Percentiles rank a stretch among this genome's conserved stretches.
phyloP scores from a whole-genome alignment of 2,888 invertebrate genomes.

The Pristionchus mayeri region DNA sequence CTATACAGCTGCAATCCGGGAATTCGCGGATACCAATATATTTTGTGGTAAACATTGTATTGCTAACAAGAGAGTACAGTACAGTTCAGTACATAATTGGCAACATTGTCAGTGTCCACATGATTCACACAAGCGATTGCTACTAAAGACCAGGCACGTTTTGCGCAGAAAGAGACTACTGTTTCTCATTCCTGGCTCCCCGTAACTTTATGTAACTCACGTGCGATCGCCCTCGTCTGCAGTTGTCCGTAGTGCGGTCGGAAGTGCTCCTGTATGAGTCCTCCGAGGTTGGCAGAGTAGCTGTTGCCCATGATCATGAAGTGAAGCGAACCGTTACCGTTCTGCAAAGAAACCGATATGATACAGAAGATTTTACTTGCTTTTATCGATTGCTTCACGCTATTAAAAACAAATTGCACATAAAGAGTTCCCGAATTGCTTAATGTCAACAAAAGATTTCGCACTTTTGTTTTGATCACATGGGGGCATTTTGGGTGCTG shows the following conservation, averaged over 20 bases:
- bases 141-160: too few species aligned
- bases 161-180: neutral
- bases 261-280: neutral
- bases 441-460: too few species aligned
- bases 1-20: too few species aligned
- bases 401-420: too few species aligned
- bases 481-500: too few species aligned
- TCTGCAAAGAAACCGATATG: neutral
- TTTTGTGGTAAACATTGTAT: neutral
- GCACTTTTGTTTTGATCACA: too few species aligned
- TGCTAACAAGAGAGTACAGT: neutral
- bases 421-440: too few species aligned
- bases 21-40: too few species aligned
- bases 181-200: neutral
- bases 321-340: neutral
- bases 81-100: neutral
- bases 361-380: neutral
- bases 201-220: neutral
- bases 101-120: neutral
- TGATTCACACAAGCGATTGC: too few species aligned
- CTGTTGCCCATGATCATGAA: constrained; percentile 23
- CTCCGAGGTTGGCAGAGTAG: neutral
- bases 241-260: neutral
- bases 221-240: neutral
- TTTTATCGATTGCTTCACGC: too few species aligned